Base-by-base conservation (phyloP, 2,888 invertebrate genomes). In the Stictocephala bisonia region DNA sequence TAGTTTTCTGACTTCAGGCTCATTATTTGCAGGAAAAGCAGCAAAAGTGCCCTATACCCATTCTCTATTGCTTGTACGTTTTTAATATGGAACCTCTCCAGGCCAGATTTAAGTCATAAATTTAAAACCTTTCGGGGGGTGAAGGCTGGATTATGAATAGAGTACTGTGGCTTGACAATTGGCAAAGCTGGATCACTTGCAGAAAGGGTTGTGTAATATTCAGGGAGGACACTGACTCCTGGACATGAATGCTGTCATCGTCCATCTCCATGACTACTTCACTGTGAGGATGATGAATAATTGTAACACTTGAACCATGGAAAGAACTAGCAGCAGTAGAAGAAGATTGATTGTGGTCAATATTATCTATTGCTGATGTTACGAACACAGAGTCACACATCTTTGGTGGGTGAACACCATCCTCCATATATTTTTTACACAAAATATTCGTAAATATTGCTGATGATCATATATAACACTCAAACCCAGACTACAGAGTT, bases 401-500 rank as follows among this genome's bases (percentile, higher is more conserved):
- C 41, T 41, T 41, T 41, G 41, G 11, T 41, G 41, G 41, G 41
- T 41, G 18, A 41, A 41, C 41, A 41, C 41, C 41, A 41, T 41
- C 41, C 11, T 41, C 41, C 41, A 41, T 41, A 9, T 41, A 41
- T 41, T 41, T 41, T 41, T 41, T 9, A 9, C 41, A 41, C 2
- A 41, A 3, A n/a, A 41, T 2, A 41, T 41, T 41, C 18, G 41
- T 41, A 41, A 41, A 3, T 41, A 18, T 41, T n/a, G 41, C 41
- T 41, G 41, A 41, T 41, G 11, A 9, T 11, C 18, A 41, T 11
- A 41, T 6, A 18, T 3, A 41, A 41, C 41, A 41, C 41, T 41
- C 41, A 41, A 41, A 11, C 41, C 41, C 41, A 41, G 41, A 41
- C 41, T n/a, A 41, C 9, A 41, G 3, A 41, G 2, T 41, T 41